These are phyloP conservation scores for Idaea biselata DNA, from an alignment of 2,888 invertebrate species.

Conservation along the genomic window DNA sequence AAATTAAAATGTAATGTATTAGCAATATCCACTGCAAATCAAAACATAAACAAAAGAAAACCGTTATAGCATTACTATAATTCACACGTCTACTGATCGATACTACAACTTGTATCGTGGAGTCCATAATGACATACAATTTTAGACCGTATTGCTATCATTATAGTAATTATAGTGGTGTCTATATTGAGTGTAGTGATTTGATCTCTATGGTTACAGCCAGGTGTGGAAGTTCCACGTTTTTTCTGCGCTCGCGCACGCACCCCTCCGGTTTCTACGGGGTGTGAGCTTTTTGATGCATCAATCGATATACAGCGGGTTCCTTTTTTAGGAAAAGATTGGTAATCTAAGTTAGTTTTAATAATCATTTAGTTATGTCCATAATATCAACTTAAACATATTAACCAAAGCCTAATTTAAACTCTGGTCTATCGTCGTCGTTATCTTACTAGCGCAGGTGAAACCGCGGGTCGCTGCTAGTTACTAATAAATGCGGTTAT, in stretches of 20 bases:
- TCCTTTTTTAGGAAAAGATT: constrained; percentile 17
- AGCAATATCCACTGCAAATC: constrained; percentile 18
- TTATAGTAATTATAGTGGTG: constrained; percentile 8
- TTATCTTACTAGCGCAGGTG: no score
- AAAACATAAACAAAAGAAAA: constrained; percentile 47
- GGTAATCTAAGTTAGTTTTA: background rate
- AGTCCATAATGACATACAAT: background rate
- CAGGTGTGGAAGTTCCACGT: constrained; percentile 61
- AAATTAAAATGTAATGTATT: constrained; percentile 19
- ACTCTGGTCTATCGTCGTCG: no score
- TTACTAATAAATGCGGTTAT: no score
- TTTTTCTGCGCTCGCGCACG: constrained; percentile 46
- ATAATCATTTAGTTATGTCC: background rate
- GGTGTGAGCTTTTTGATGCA: constrained; percentile 34
- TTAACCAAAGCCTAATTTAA: no score
- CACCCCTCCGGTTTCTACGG: constrained; percentile 38
- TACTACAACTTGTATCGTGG: constrained; percentile 39
- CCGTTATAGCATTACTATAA: constrained; percentile 53
- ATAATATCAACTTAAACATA: no score
- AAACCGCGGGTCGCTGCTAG: no score
- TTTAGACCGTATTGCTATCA: background rate
- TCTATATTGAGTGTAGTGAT: constrained; percentile 56
- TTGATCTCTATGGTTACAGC: constrained; percentile 77
- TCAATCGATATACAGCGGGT: constrained; percentile 48
- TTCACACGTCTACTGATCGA: constrained; percentile 47